phyloP scores from a whole-genome alignment of 2,113 vertebrate species.

The Notarius quadriscutis region DNA sequence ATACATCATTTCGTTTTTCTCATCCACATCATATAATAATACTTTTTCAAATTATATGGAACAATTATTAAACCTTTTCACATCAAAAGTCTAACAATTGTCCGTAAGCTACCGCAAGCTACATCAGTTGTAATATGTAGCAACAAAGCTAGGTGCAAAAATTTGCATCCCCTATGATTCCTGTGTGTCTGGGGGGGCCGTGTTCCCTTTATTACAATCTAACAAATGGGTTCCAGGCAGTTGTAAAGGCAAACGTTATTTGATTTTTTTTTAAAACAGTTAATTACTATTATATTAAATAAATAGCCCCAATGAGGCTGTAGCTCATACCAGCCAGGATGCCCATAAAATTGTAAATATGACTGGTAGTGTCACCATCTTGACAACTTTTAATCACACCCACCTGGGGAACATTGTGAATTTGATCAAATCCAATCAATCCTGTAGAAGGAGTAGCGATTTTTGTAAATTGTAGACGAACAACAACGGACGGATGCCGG shows the following conservation, averaged over 20 bases:
- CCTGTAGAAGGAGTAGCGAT: too few species aligned
- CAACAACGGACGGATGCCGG: too few species aligned
- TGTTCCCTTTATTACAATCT: not conserved
- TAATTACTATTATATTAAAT: not conserved
- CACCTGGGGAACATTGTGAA: too few species aligned
- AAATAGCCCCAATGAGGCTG: too few species aligned
- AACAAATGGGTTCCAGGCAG: not conserved
- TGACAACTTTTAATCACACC: too few species aligned
- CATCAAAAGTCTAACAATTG: not conserved
- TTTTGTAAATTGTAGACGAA: too few species aligned
- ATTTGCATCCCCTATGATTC: not conserved
- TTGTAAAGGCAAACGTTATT: not conserved
- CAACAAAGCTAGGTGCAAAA: not conserved
- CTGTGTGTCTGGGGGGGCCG: not conserved
- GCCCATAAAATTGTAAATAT: too few species aligned
- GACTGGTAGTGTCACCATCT: too few species aligned
- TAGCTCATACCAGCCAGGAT: too few species aligned
- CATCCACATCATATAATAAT: not conserved
- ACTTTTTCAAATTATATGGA: not conserved
- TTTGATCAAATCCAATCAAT: too few species aligned
- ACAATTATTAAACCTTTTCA: not conserved
- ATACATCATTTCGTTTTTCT: not conserved
- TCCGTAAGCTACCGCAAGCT: not conserved
- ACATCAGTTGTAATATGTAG: not conserved
- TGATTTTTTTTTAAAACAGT: not conserved